phyloP scores from a whole-genome alignment of 2,888 invertebrate species.

The Augochlorella aurata region DNA sequence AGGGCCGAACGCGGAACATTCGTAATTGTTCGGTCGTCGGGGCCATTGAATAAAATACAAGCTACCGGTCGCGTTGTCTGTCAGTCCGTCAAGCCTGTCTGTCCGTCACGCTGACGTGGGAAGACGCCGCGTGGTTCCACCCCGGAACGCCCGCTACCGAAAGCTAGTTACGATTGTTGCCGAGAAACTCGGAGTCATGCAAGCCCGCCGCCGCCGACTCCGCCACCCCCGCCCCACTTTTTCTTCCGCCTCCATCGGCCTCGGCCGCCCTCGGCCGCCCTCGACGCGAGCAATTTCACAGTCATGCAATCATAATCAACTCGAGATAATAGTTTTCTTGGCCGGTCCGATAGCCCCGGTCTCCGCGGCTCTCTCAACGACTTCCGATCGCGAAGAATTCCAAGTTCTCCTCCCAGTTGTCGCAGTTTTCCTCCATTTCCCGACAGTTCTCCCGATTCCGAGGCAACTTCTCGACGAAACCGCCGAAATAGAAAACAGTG shows the following conservation, averaged over 20 bases:
- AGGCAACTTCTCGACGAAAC: background rate
- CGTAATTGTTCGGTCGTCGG: slow-evolving; percentile 81
- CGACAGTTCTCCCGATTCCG: background rate
- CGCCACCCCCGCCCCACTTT: slow-evolving; percentile 18
- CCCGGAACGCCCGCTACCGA: slow-evolving; percentile 75
- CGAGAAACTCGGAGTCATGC: slow-evolving; percentile 80
- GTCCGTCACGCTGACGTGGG: slow-evolving; percentile 82
- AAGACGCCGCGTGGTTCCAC: slow-evolving; percentile 79
- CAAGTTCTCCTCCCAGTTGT: background rate
- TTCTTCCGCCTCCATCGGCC: slow-evolving; percentile 39
- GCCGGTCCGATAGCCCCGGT: slow-evolving; percentile 28
- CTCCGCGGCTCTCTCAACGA: slow-evolving; percentile 17
- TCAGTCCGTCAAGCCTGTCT: slow-evolving; percentile 78
- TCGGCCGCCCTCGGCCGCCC: slow-evolving; percentile 33
- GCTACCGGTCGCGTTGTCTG: slow-evolving; percentile 79
- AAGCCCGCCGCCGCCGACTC: slow-evolving; percentile 63
- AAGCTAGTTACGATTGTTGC: slow-evolving; percentile 81
- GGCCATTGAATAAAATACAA: slow-evolving; percentile 81
- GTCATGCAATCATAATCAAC: slow-evolving; percentile 80
- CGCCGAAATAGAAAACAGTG: background rate
- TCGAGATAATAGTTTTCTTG: slow-evolving; percentile 74
- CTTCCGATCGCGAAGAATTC: slow-evolving; percentile 36
- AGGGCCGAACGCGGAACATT: slow-evolving; percentile 66
- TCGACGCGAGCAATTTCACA: slow-evolving; percentile 74
- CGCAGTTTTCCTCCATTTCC: background rate